Conservation (phyloP, 2,797 vertebrate genomes). For the Enteromius trimaculatus region DNA sequence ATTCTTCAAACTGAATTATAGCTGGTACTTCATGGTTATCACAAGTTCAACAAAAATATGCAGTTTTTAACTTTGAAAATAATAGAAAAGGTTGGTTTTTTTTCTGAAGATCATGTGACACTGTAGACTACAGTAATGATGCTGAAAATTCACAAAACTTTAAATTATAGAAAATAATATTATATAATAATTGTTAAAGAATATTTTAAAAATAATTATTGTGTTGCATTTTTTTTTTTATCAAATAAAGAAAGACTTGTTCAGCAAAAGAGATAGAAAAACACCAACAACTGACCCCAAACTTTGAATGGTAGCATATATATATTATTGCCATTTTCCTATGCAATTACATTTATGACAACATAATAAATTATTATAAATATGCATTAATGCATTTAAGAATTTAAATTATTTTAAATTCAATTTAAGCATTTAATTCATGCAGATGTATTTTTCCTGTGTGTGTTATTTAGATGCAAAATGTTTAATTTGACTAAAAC, state of each 20-base stretch:
- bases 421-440: neutral
- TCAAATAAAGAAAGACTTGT: neutral
- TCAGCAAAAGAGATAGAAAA: neutral
- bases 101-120: neutral
- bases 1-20: neutral
- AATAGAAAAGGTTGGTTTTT: neutral
- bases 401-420: no score
- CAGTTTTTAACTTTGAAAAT: neutral
- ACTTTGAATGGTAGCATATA: neutral
- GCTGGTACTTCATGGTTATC: neutral
- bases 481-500: conserved; percentile 45
- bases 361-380: neutral
- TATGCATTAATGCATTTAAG: neutral
- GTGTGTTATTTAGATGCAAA: neutral
- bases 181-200: no score
- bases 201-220: neutral
- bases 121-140: neutral
- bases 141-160: neutral
- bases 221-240: neutral
- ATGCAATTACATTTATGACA: neutral
- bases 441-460: neutral
- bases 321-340: neutral
- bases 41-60: neutral
- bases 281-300: neutral
- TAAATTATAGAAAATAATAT: neutral